phyloP scores from a whole-genome alignment of 2,797 vertebrate genomes.

The Pyrrhura leucotis region DNA sequence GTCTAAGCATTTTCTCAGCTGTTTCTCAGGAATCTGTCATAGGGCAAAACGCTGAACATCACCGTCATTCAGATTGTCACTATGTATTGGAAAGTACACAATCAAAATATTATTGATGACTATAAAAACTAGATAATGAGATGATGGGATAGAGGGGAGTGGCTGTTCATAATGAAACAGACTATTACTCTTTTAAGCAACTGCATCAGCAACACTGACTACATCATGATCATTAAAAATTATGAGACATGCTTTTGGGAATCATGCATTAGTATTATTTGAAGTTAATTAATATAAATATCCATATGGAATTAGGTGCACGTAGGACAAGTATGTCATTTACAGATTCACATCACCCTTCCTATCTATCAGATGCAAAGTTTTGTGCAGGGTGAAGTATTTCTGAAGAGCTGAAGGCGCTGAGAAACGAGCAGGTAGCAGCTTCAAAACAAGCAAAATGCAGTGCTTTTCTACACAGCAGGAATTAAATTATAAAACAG shows the following conservation, averaged over 20 bases:
- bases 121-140: neutral
- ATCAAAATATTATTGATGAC: neutral
- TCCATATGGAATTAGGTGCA: neutral
- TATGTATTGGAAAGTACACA: neutral
- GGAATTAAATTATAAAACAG: slow-evolving; percentile 17
- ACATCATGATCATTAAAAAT: neutral
- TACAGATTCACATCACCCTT: neutral
- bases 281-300: neutral
- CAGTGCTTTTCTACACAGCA: neutral
- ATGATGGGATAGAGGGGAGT: neutral
- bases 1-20: neutral
- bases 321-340: neutral
- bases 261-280: neutral
- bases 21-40: neutral
- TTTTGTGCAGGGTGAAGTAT: neutral
- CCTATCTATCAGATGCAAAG: neutral
- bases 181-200: neutral
- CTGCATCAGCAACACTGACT: neutral
- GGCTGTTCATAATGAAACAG: neutral
- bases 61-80: neutral
- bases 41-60: neutral
- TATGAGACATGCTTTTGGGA: neutral
- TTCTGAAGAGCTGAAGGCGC: neutral
- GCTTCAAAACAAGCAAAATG: slow-evolving; percentile 25
- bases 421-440: slow-evolving; percentile 6